Evolutionary conservation across 2,113 vertebrate genomes (phyloP).

Genomic region (Sylvilagus bachmani): DNA sequence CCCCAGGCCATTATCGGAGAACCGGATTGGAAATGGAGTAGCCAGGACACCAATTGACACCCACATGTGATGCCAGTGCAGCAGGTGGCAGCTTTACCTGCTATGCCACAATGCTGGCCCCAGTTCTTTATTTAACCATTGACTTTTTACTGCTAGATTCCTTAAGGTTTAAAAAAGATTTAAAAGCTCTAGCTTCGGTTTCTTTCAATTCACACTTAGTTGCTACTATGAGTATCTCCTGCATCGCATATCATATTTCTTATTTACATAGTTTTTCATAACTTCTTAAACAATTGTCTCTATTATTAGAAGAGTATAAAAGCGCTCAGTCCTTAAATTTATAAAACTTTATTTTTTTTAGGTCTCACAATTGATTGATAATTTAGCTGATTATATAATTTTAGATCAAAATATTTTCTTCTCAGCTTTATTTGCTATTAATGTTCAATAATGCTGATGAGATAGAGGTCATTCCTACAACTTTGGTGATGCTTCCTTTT

Average conservation of each 20-base stretch:
- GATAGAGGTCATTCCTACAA: neutral
- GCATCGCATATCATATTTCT: neutral
- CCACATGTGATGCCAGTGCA: too few species aligned
- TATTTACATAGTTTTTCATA: neutral
- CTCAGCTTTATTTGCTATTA: neutral
- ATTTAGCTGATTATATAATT: neutral
- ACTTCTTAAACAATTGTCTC: neutral
- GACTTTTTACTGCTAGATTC: neutral
- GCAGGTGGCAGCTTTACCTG: too few species aligned
- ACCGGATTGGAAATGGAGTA: too few species aligned
- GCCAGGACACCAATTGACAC: too few species aligned
- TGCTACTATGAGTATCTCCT: neutral
- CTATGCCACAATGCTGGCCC: too few species aligned
- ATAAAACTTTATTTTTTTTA: neutral
- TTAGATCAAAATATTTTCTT: neutral
- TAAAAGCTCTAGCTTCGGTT: neutral
- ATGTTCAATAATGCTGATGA: neutral
- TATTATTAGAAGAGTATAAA: neutral
- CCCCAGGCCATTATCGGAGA: too few species aligned
- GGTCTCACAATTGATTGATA: neutral
- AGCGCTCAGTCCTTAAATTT: neutral
- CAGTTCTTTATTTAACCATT: neutral
- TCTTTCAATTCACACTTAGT: neutral
- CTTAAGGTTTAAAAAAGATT: neutral
- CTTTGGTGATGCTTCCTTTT: neutral